Base-by-base conservation (phyloP, 2,888 invertebrate species). In the Cheilosia pagana region DNA sequence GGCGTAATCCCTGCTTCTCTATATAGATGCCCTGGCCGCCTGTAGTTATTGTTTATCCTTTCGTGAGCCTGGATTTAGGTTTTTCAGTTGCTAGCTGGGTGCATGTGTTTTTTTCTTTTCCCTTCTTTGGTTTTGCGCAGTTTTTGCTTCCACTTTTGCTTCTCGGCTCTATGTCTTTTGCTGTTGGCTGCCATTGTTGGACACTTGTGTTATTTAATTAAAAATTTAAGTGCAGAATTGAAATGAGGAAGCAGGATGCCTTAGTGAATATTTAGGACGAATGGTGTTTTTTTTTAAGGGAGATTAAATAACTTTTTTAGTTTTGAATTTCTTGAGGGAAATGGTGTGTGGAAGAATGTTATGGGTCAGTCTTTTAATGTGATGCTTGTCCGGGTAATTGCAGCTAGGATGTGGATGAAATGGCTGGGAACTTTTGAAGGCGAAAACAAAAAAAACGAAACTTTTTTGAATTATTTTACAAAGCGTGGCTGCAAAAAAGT, bases 121-220 rank as follows among this genome's bases (percentile, higher is more conserved):
- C 12, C 28, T 28, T 14, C 23, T 23, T 14, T 8, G 16, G 21
- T 12, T 45, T 52, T 59, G 14, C 10, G 3, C 39, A 21, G 6
- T 21, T 43, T 21, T 23, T 45, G 8, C 19, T 28, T 53, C 14
- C 39, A 6, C 55, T 68, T 75, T 50, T 57, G 14, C 5, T 53
- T 31, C 45, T 21, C 14, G n/a, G n/a, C n/a, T n/a, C n/a, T n/a
- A n/a, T 52, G 14, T 35, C 28, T 48, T 45, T 57, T 74, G 59
- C 62, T 62, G 55, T 52, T 67, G 39, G 59, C 68, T 62, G 60
- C 52, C 52, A 28, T 39, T 59, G 62, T 65, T 60, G 79, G 85
- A 75, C 85, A 76, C 79, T 79, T 76, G 70, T 53, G 85, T 79
- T 81, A 75, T 85, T 85, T 85, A 85, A 85, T 85, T 85, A 85